These are phyloP conservation scores for Strix uralensis DNA, from an alignment of 2,113 vertebrate genomes.

Conservation along the genomic window DNA sequence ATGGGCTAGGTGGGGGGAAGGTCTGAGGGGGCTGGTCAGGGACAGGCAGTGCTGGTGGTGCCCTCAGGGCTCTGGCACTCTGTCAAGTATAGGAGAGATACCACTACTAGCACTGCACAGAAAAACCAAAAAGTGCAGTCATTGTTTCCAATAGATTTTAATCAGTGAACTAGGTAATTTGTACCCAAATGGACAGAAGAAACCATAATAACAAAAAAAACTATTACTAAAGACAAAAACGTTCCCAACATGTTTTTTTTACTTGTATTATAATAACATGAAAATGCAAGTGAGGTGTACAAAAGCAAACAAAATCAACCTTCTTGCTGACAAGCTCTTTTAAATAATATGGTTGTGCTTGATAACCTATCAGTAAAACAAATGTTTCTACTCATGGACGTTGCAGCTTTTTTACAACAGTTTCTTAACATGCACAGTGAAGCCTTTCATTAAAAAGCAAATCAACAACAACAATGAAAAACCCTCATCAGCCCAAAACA, in stretches of 20 bases:
- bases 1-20: rapidly evolving
- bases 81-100: neutral
- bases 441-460: constrained; percentile 51
- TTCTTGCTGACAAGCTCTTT: neutral
- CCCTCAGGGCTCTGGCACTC: rapidly evolving
- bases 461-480: constrained; percentile 5
- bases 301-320: neutral
- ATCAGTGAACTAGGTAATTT: neutral
- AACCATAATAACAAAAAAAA: neutral
- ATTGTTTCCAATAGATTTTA: neutral
- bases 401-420: neutral
- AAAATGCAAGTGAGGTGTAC: neutral
- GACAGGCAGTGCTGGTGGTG: neutral
- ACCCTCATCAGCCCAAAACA: neutral
- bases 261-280: neutral
- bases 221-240: neutral
- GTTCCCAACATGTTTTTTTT: neutral
- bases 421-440: constrained; percentile 42
- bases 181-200: neutral
- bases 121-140: neutral
- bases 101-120: neutral
- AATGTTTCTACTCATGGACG: constrained; percentile 22
- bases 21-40: neutral
- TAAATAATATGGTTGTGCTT: constrained; percentile 7
- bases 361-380: constrained; percentile 49